Evolutionary conservation across 1,140 invertebrate species (phyloP).

Genomic region (Tetranychus cinnabarinus): DNA sequence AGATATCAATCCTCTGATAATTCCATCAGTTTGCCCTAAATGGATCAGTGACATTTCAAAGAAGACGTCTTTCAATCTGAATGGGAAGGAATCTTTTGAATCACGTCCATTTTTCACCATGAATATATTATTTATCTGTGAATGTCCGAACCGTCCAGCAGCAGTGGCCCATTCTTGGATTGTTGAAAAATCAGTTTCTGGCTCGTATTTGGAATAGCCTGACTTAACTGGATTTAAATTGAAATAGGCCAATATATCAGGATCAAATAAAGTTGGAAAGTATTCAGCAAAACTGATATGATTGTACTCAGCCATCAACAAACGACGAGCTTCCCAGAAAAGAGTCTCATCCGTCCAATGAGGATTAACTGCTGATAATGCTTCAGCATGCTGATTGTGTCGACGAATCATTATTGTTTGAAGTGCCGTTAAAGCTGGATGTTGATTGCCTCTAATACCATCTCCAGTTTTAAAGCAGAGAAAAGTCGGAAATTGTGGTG

Average conservation of each 20-base stretch:
- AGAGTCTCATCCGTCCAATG: constrained; percentile 27
- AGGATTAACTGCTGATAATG: constrained; percentile 20
- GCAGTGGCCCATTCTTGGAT: constrained; percentile 37
- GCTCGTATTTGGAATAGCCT: constrained; percentile 25
- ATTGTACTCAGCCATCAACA: constrained; percentile 41
- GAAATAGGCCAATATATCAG: constrained; percentile 16
- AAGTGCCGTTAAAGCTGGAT: constrained; percentile 21
- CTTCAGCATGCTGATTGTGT: constrained; percentile 19
- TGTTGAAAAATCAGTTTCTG: constrained; percentile 29
- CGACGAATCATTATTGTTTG: constrained; percentile 29
- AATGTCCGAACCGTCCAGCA: constrained; percentile 77
- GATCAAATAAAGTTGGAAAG: constrained; percentile 34
- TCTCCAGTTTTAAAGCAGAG: constrained; percentile 4
- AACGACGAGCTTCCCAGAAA: constrained; percentile 29
- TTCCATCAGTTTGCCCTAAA: constrained; percentile 4
- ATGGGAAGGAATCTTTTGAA: neutral
- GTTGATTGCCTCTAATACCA: constrained; percentile 6
- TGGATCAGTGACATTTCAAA: constrained; percentile 9
- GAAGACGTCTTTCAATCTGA: constrained; percentile 6
- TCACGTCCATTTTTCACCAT: constrained; percentile 1
- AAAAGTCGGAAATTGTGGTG: neutral
- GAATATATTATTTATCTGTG: constrained; percentile 32
- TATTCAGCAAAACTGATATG: constrained; percentile 62
- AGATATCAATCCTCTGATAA: constrained; percentile 2
- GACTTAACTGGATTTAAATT: constrained; percentile 2